Evolutionary conservation across 1,140 invertebrate species (phyloP), one percentile per base, ranked within the genome.

Genomic region (Elysia chlorotica): DNA sequence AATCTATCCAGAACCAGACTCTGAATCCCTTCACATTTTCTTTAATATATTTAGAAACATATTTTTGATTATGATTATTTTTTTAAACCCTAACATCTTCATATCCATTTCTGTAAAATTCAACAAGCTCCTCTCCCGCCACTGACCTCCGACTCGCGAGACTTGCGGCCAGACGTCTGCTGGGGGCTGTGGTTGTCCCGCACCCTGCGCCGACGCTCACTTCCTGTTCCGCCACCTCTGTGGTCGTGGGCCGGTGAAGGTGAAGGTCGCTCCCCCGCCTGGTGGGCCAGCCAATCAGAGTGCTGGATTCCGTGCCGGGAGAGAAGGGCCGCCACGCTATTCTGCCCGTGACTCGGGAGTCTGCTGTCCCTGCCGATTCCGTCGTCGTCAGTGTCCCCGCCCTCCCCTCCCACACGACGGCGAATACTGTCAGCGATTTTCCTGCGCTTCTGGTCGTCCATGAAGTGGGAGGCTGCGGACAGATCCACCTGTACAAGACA

Each of bases 361-460:
- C 41, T 48, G 41, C 41, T 48, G 41, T n/a, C n/a, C 33, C 33
- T 48, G 41, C 41, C n/a, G 14, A 63, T 36, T 56, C 54, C 69
- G 23, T 73, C 53, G 17, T 65, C 65, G 21, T 63, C 66, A 35
- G 79, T 82, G 31, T n/a, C n/a, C n/a, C n/a, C n/a, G n/a, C n/a
- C n/a, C n/a, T n/a, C n/a, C n/a, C 68, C 76, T 37, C 79, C 75
- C 23, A 83, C 74, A 53, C 78, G 72, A 36, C 80, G 78, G 37
- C 80, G 74, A 19, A 83, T 83, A 30, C 81, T 78, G 41, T 83
- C 80, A 35, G 80, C 81, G 25, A 83, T 80, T 23, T 79, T 33
- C 56, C 78, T 81, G 63, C 79, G 81, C 63, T 80, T 81, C 28
- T 77, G 38, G 31, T 78, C 77, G 70, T 83, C 80, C 68, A 83